These are phyloP conservation scores for Callaeas wilsoni DNA, from an alignment of 2,113 vertebrate species.

Conservation along the genomic window DNA sequence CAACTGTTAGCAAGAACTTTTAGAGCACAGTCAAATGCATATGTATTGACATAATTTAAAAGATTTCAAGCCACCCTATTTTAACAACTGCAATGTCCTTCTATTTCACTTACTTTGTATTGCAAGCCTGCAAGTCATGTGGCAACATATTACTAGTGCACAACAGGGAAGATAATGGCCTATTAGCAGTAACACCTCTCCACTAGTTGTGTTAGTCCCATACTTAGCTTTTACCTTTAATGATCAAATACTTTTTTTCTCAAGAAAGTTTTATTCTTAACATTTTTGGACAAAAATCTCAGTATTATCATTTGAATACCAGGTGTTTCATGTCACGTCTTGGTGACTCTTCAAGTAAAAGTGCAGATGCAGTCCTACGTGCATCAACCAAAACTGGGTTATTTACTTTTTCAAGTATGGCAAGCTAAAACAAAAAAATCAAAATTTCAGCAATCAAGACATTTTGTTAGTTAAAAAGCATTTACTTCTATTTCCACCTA, in stretches of 20 bases:
- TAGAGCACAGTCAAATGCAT: conserved; percentile 33
- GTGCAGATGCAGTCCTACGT: background rate
- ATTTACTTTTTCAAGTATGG: background rate
- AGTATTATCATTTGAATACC: background rate
- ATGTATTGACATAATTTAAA: conserved; percentile 42
- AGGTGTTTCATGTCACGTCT: background rate
- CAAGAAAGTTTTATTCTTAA: background rate
- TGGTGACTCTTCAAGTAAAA: background rate
- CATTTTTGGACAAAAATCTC: background rate
- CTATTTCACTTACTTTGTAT: conserved; percentile 37
- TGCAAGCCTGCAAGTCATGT: background rate
- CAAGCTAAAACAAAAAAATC: background rate
- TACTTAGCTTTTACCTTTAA: background rate
- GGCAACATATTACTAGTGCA: background rate
- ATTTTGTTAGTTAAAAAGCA: background rate
- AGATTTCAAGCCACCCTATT: conserved; percentile 17
- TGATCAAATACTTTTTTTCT: background rate
- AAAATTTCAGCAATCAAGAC: background rate
- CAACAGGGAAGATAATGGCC: background rate
- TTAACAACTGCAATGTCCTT: conserved; percentile 28
- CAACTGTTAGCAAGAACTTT: conserved; percentile 38
- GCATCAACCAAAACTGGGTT: background rate
- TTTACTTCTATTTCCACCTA: background rate
- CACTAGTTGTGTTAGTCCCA: background rate
- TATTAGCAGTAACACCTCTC: background rate